phyloP scores from a whole-genome alignment of 1,140 invertebrate genomes.

The Chionoecetes opilio region DNA sequence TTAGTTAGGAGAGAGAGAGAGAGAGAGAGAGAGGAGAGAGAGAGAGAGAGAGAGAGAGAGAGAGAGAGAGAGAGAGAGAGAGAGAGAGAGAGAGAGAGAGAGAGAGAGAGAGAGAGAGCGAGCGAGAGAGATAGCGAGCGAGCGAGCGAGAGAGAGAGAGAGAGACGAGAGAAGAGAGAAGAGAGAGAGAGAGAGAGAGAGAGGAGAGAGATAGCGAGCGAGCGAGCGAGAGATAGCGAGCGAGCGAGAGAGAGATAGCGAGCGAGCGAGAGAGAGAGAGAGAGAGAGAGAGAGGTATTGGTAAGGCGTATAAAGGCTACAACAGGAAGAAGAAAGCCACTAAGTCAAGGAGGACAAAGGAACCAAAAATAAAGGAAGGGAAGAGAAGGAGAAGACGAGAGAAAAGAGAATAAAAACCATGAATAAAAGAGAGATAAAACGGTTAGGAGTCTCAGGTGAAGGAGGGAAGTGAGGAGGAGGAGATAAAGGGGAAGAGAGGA shows the following conservation, averaged over 20 bases:
- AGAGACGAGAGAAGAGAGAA: neutral
- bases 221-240: neutral
- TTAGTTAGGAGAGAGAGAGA: neutral
- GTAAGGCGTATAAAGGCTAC: no score
- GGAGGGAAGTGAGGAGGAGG: no score
- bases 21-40: neutral
- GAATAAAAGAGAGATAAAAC: no score
- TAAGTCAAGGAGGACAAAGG: neutral
- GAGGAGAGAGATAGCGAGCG: neutral
- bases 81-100: neutral
- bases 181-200: neutral
- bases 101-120: neutral
- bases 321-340: neutral
- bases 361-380: neutral
- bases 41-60: neutral
- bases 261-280: neutral
- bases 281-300: neutral
- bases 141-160: neutral
- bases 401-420: neutral
- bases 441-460: no score
- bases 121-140: neutral
- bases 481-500: neutral
- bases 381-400: neutral
- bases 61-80: neutral
- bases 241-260: neutral